These are phyloP conservation scores for Epirrita christyi DNA, from an alignment of 2,888 invertebrate genomes.

Conservation along the genomic window DNA sequence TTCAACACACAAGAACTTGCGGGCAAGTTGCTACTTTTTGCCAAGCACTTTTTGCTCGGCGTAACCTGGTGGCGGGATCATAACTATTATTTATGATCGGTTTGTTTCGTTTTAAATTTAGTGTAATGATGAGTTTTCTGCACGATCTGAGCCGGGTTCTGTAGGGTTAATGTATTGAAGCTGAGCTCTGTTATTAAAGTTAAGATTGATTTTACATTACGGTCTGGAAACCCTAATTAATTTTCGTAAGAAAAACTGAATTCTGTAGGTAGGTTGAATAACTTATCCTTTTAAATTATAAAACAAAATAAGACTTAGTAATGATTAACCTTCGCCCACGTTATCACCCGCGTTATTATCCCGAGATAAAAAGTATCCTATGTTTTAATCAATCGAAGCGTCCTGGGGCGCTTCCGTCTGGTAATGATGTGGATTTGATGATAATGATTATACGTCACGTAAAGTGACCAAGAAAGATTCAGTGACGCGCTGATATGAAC, in stretches of 20 bases:
- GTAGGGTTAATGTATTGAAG: slow-evolving; percentile 31
- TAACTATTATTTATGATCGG: slow-evolving; percentile 73
- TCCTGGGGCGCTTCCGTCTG: no score
- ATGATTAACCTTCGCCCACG: no score
- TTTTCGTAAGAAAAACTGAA: no score
- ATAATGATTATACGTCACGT: no score
- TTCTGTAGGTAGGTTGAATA: background rate
- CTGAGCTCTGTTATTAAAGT: slow-evolving; percentile 21
- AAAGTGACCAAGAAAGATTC: no score
- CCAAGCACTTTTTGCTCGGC: slow-evolving; percentile 55
- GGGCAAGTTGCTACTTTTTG: slow-evolving; percentile 51
- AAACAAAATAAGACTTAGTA: no score
- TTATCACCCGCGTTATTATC: no score
- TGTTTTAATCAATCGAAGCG: no score
- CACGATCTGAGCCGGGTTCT: slow-evolving; percentile 35
- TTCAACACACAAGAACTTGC: slow-evolving; percentile 24
- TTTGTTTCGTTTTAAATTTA: slow-evolving; percentile 75
- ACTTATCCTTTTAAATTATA: background rate
- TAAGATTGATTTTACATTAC: slow-evolving; percentile 27
- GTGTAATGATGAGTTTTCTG: slow-evolving; percentile 63
- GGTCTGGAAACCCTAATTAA: background rate
- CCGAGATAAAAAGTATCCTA: no score
- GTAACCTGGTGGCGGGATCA: slow-evolving; percentile 69
- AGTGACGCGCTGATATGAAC: no score
- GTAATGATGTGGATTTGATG: no score